These are phyloP conservation scores for Amblyopsis hoosieri DNA, from an alignment of 2,797 vertebrate species.

Conservation along the genomic window DNA sequence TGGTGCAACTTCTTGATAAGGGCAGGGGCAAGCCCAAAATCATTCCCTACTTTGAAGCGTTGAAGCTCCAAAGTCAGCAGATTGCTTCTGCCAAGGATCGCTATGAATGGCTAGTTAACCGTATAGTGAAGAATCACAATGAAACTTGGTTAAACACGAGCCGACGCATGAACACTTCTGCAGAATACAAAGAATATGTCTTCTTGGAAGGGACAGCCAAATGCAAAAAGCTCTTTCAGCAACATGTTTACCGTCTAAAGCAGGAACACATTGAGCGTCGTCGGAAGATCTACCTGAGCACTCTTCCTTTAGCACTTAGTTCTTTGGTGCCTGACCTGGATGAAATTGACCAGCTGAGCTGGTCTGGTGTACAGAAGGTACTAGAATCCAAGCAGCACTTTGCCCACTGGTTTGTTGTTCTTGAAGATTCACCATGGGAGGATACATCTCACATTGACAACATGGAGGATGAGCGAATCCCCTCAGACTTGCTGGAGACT, in stretches of 20 bases:
- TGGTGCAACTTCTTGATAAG: constrained; percentile 92
- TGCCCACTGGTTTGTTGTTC: constrained; percentile 89
- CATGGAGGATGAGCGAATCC: constrained; percentile 88
- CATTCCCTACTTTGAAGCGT: constrained; percentile 94
- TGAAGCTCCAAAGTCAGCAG: constrained; percentile 98
- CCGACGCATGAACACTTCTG: constrained; percentile 85
- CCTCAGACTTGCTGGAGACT: constrained; percentile 92
- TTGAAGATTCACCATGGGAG: constrained; percentile 97
- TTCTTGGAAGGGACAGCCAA: constrained; percentile 94
- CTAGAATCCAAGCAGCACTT: constrained; percentile 93
- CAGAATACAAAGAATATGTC: constrained; percentile 93
- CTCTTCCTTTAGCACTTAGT: constrained; percentile 87
- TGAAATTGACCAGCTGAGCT: constrained; percentile 91
- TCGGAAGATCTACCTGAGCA: constrained; percentile 83
- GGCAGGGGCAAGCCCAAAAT: constrained; percentile 94
- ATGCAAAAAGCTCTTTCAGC: constrained; percentile 93
- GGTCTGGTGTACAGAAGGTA: constrained; percentile 88
- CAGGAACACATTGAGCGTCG: constrained; percentile 93
- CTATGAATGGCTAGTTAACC: constrained; percentile 92
- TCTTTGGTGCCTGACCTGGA: constrained; percentile 87
- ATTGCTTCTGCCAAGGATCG: constrained; percentile 95
- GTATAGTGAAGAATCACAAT: constrained; percentile 91
- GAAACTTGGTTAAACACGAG: constrained; percentile 85
- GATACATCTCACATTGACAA: constrained; percentile 88
- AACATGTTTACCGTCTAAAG: constrained; percentile 92